These are phyloP conservation scores for Microctonus aethiopoides DNA, from an alignment of 2,888 invertebrate genomes.

Conservation along the genomic window DNA sequence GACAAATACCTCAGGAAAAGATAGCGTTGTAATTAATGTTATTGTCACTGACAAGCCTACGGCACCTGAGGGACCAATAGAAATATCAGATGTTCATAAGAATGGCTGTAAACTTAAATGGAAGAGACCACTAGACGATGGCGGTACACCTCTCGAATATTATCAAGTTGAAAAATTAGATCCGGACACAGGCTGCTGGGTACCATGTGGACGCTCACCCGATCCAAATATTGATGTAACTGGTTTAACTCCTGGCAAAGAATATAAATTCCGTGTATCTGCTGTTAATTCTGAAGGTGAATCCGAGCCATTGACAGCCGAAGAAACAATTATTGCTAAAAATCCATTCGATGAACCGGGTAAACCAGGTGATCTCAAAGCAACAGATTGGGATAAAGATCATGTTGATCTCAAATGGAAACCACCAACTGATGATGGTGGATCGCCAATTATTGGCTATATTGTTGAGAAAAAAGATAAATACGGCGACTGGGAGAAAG, in stretches of 20 bases:
- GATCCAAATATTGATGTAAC: conserved; percentile 86
- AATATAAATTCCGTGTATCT: conserved; percentile 95
- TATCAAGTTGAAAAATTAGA: conserved; percentile 97
- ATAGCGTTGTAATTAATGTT: conserved; percentile 83
- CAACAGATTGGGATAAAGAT: conserved; percentile 95
- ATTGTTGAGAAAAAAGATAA: conserved; percentile 92
- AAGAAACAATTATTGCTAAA: conserved; percentile 90
- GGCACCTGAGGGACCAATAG: conserved; percentile 89
- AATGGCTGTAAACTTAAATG: conserved; percentile 95
- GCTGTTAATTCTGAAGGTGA: conserved; percentile 97
- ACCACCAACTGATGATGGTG: conserved; percentile 88
- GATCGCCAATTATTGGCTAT: conserved; percentile 87
- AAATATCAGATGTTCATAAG: conserved; percentile 89
- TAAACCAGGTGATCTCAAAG: conserved; percentile 86
- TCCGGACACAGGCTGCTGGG: conserved; percentile 88
- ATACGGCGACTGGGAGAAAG: conserved; percentile 95
- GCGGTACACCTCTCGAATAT: conserved; percentile 93
- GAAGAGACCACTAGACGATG: conserved; percentile 95
- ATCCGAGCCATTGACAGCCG: conserved; percentile 90
- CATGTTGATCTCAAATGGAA: conserved; percentile 93
- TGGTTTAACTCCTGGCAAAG: conserved; percentile 87
- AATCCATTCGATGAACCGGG: conserved; percentile 97
- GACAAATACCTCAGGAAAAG: conserved; percentile 88
- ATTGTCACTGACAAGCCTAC: conserved; percentile 88
- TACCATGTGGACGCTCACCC: conserved; percentile 84